These are phyloP conservation scores for Parotocinclus haroldoi DNA, from an alignment of 2,797 vertebrate species.

Conservation along the genomic window DNA sequence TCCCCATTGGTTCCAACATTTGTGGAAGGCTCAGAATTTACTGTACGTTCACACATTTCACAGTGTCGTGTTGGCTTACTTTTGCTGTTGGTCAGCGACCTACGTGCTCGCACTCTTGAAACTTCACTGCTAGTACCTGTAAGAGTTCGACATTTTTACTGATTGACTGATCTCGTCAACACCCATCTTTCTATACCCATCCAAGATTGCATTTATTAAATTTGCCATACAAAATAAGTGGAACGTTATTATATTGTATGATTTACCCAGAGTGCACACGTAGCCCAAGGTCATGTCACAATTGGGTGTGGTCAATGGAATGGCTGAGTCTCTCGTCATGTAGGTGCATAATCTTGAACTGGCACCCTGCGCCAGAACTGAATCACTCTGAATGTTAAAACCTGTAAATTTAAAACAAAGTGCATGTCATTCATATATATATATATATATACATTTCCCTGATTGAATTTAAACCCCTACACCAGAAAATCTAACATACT, in stretches of 20 bases:
- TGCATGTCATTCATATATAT: background rate
- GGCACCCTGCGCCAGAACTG: background rate
- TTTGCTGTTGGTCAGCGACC: background rate
- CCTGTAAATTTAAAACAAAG: slow-evolving; percentile 1
- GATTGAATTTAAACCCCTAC: too few species aligned
- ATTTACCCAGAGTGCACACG: slow-evolving; percentile 67
- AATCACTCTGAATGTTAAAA: background rate
- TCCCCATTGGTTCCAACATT: too few species aligned
- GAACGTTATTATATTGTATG: background rate
- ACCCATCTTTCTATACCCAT: too few species aligned
- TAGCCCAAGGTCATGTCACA: slow-evolving; percentile 59
- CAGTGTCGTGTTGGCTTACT: background rate
- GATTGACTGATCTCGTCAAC: too few species aligned
- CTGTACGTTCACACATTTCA: background rate
- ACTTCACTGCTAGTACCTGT: background rate
- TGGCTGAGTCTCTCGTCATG: slow-evolving; percentile 58
- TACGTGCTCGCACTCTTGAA: background rate
- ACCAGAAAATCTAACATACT: too few species aligned
- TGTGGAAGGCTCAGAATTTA: too few species aligned
- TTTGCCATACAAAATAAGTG: background rate
- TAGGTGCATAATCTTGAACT: slow-evolving; percentile 55
- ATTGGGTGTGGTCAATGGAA: slow-evolving; percentile 49
- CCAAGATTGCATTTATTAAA: too few species aligned
- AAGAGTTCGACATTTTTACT: background rate
- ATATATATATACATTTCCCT: background rate